Evolutionary conservation across 2,888 invertebrate species (phyloP).

Genomic region (Nymphalis urticae): DNA sequence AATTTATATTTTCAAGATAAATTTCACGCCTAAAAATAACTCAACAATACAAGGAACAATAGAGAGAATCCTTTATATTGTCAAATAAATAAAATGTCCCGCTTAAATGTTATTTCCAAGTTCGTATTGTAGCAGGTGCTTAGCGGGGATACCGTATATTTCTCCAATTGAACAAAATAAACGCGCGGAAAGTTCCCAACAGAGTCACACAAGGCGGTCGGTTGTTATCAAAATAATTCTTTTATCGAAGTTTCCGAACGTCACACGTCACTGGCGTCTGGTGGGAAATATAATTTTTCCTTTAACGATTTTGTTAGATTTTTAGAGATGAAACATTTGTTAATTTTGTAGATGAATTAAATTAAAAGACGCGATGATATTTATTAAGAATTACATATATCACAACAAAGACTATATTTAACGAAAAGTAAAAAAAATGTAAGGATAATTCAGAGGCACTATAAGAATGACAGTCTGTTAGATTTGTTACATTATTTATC

Average conservation of each 20-base stretch:
- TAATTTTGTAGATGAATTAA: too few species aligned
- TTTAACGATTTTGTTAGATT: neutral
- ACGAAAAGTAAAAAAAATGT: neutral
- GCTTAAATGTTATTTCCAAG: constrained; percentile 28
- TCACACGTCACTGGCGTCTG: constrained; percentile 16
- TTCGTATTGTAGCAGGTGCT: constrained; percentile 33
- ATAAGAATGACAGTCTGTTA: too few species aligned
- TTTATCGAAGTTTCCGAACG: constrained; percentile 18
- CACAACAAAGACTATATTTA: neutral
- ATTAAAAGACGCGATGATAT: too few species aligned
- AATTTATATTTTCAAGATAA: too few species aligned
- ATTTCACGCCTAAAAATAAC: too few species aligned
- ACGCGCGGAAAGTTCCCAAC: constrained; percentile 29
- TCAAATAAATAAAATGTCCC: constrained; percentile 27
- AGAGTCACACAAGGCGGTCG: constrained; percentile 31
- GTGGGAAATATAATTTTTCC: constrained; percentile 7
- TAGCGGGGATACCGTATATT: constrained; percentile 32
- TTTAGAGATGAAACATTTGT: too few species aligned
- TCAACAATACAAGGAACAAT: too few species aligned
- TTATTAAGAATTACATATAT: too few species aligned
- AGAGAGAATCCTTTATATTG: constrained; percentile 19
- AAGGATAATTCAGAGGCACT: too few species aligned
- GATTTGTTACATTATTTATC: too few species aligned
- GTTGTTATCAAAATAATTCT: constrained; percentile 29
- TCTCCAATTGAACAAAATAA: constrained; percentile 33